phyloP scores from a whole-genome alignment of 2,113 vertebrate species.

The Oostethus manadensis region DNA sequence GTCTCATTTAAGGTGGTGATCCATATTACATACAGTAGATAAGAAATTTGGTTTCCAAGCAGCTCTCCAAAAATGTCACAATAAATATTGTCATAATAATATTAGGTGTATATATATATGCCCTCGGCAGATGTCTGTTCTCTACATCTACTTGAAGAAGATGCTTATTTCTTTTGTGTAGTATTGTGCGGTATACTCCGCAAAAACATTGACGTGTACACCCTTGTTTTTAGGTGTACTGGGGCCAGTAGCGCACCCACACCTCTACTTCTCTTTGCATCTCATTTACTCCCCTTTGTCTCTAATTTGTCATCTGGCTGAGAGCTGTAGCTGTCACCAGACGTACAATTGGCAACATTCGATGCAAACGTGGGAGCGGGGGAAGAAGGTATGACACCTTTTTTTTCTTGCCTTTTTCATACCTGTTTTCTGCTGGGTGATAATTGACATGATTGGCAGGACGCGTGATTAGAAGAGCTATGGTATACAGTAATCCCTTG shows the following conservation, averaged over 20 bases:
- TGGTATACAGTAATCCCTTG: not conserved
- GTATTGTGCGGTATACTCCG: too few relatives aligned
- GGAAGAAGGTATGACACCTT: not conserved
- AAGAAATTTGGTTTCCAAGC: too few relatives aligned
- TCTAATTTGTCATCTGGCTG: not conserved
- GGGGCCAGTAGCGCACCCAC: not conserved
- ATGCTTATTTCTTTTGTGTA: too few relatives aligned
- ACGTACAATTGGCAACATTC: not conserved
- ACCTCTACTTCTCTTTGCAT: not conserved
- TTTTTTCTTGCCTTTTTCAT: not conserved
- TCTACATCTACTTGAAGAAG: too few relatives aligned
- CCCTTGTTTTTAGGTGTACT: too few relatives aligned
- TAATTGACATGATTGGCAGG: conserved; percentile 7
- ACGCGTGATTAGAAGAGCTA: not conserved
- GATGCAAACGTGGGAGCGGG: not conserved
- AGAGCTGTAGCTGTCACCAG: not conserved
- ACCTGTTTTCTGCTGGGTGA: conserved; percentile 3
- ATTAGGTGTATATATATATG: too few relatives aligned
- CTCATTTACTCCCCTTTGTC: not conserved
- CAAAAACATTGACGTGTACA: too few relatives aligned
- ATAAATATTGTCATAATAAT: too few relatives aligned
- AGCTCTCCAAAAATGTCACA: too few relatives aligned
- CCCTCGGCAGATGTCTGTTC: too few relatives aligned
- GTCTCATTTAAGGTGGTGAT: too few relatives aligned
- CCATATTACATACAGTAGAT: too few relatives aligned